Conservation (phyloP, 2,113 vertebrate genomes). For the Mionectes macconnelli region DNA sequence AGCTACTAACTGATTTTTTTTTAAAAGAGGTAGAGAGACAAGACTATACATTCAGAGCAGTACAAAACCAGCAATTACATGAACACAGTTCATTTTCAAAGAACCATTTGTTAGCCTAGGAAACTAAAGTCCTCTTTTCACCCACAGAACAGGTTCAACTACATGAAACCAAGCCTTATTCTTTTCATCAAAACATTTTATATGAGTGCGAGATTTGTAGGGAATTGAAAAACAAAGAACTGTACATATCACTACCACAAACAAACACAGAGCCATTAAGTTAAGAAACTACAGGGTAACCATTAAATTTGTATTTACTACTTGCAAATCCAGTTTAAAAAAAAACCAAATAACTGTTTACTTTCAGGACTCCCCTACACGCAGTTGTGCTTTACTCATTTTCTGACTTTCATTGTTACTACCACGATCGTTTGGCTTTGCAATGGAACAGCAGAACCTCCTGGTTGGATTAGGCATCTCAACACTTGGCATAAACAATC, state of each 20-base stretch:
- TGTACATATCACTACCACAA: background rate
- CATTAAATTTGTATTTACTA: background rate
- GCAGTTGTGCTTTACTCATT: background rate
- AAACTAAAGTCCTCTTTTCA: background rate
- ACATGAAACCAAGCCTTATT: background rate
- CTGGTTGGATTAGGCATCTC: background rate
- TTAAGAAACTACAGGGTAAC: background rate
- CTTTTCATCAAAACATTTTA: background rate
- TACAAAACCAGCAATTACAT: background rate
- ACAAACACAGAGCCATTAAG: background rate
- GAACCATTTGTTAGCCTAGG: background rate
- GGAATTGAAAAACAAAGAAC: background rate
- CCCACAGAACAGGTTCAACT: background rate
- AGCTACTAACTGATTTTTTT: background rate
- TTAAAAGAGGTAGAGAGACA: background rate
- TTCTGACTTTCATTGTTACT: slow-evolving; percentile 3
- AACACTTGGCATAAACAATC: background rate
- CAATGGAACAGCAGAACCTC: background rate
- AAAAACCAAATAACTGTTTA: background rate
- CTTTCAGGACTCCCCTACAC: background rate
- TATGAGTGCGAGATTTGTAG: background rate
- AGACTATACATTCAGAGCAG: background rate
- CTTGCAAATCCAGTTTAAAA: background rate
- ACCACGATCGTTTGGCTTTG: background rate
- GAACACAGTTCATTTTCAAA: background rate